phyloP scores from a whole-genome alignment of 2,888 invertebrate genomes.

The Drymonia ruficornis region DNA sequence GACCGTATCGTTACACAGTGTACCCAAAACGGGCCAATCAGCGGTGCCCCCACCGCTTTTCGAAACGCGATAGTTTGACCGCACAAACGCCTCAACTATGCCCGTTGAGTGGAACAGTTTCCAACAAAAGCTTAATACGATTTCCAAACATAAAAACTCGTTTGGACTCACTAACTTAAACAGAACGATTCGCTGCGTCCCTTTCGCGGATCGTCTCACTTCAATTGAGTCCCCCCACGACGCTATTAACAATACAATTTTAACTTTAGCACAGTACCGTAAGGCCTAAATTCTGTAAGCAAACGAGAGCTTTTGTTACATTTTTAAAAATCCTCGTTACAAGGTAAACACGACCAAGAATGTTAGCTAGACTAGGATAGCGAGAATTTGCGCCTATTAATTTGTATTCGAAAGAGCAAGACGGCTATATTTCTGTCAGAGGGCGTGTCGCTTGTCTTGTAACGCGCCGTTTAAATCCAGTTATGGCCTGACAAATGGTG shows the following conservation, averaged over 20 bases:
- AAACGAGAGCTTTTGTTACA: slow-evolving; percentile 50
- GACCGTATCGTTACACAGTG: slow-evolving; percentile 71
- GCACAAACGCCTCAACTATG: slow-evolving; percentile 81
- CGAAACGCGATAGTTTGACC: slow-evolving; percentile 79
- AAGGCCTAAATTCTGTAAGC: slow-evolving; percentile 39
- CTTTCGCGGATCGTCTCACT: slow-evolving; percentile 71
- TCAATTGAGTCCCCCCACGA: slow-evolving; percentile 70
- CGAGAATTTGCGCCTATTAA: slow-evolving; percentile 14
- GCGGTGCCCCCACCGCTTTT: slow-evolving; percentile 72
- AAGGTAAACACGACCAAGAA: slow-evolving; percentile 67
- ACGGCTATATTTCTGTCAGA: slow-evolving; percentile 48
- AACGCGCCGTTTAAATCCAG: slow-evolving; percentile 82
- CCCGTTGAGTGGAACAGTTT: slow-evolving; percentile 83
- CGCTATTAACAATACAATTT: slow-evolving; percentile 34
- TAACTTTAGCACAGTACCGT: slow-evolving; percentile 6
- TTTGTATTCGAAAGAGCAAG: slow-evolving; percentile 46
- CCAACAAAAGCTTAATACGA: slow-evolving; percentile 85
- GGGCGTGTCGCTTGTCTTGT: slow-evolving; percentile 72
- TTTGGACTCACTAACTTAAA: slow-evolving; percentile 82
- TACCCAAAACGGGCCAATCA: slow-evolving; percentile 77
- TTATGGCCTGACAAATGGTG: slow-evolving; percentile 85
- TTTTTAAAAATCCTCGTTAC: slow-evolving; percentile 60
- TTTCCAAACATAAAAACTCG: slow-evolving; percentile 85
- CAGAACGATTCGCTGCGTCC: slow-evolving; percentile 74
- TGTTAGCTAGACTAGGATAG: slow-evolving; percentile 63